Base-by-base conservation (phyloP, 2,113 vertebrate genomes). In the Caloenas nicobarica region DNA sequence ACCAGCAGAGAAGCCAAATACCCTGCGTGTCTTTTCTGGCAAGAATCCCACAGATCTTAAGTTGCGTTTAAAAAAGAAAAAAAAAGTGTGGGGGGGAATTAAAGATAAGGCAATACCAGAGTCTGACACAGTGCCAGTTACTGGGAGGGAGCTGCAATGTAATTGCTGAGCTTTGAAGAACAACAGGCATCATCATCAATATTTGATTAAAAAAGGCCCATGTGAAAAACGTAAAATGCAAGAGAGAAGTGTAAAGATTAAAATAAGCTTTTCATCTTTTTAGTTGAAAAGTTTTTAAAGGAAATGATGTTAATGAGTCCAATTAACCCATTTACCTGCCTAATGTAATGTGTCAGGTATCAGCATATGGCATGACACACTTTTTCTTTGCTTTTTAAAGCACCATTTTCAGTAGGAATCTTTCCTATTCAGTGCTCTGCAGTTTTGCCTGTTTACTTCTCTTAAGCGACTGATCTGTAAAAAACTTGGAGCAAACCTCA, bases 151-250 rank as follows among this genome's bases (percentile, higher is more conserved):
- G 91, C 95, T 83, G 95, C 91, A 89, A 64, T 94, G 76, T 98
- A 98, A 98, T 97, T 97, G 97, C 96, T 96, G 91, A 91, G 88
- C 98, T 98, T 98, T 98, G 97, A 98, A 98, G 97, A 98, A 97
- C 97, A 98, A 98, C 97, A 97, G 98, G 95, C 98, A 97, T 57
- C 91, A 88, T 61, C 96, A 98, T 98, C 98, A 98, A 98, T 98
- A 98, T 98, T 98, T 99, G 97, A 99, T 98, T 97, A 93, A 84
- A 97, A 98, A 96, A 74, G 96, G 97, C 96, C 90, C 29, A 36
- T 91, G 97, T 96, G 97, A 97, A 97, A 94, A 96, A 97, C 97
- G 97, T 95, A 96, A 97, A 97, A 97, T 97, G 88, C 91, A 95
- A 96, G 93, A 97, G 94, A 96, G 95, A 92, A 96, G 95, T 94